phyloP scores from a whole-genome alignment of 2,888 invertebrate genomes.

The Dichetophora obliterata region DNA sequence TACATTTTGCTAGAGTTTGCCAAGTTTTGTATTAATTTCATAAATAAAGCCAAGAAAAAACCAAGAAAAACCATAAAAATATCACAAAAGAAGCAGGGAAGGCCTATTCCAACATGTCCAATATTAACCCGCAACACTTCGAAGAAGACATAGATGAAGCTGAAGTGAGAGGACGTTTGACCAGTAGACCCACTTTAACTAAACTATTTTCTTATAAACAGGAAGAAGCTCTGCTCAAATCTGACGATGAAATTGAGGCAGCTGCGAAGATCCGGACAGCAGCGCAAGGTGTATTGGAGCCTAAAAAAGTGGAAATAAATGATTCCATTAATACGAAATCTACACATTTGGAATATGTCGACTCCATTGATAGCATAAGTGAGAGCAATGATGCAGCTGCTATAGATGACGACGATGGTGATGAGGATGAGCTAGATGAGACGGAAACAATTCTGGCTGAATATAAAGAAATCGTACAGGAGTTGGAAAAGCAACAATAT shows the following conservation, averaged over 20 bases:
- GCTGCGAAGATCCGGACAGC: slow-evolving; percentile 38
- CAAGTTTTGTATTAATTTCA: not conserved
- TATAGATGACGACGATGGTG: slow-evolving; percentile 45
- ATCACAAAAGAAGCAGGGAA: not conserved
- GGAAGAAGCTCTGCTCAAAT: slow-evolving; percentile 61
- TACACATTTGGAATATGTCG: slow-evolving; percentile 34
- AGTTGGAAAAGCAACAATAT: slow-evolving; percentile 55
- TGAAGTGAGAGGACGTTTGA: slow-evolving; percentile 50
- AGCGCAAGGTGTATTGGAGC: slow-evolving; percentile 29
- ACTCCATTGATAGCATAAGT: slow-evolving; percentile 25
- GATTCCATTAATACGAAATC: slow-evolving; percentile 53
- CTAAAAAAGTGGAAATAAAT: slow-evolving; percentile 46
- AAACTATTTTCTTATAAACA: slow-evolving; percentile 36
- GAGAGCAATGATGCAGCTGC: slow-evolving; percentile 35
- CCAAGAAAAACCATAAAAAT: not conserved
- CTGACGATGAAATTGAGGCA: slow-evolving; percentile 55
- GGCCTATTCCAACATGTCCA: slow-evolving; percentile 13
- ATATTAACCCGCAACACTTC: slow-evolving; percentile 46
- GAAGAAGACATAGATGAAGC: slow-evolving; percentile 57
- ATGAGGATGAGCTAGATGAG: slow-evolving; percentile 51
- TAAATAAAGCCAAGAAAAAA: not conserved
- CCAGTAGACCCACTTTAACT: not conserved
- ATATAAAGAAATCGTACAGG: slow-evolving; percentile 52
- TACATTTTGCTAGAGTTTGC: too few relatives aligned
- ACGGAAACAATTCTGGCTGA: slow-evolving; percentile 50